These are phyloP conservation scores for Bombus soroeensis DNA, from an alignment of 1,140 invertebrate species.

Conservation along the genomic window DNA sequence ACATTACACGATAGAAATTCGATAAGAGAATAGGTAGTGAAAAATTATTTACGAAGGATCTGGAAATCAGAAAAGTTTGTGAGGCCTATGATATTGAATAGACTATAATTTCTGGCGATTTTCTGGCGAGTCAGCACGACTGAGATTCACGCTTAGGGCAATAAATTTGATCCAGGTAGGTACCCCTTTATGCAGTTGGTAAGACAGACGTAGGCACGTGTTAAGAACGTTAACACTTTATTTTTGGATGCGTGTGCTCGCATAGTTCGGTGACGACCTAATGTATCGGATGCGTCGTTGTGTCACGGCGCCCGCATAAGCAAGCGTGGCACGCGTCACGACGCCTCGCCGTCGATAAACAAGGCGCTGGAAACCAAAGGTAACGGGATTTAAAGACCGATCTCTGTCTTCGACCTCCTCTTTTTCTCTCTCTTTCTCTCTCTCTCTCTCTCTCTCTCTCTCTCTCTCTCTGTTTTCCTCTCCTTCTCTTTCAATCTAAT, in stretches of 20 bases:
- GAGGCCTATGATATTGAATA: no score
- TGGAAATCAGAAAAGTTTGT: no score
- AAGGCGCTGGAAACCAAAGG: conserved; percentile 69
- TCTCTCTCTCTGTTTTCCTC: background rate
- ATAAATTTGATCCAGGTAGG: conserved; percentile 18
- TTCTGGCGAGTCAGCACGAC: background rate
- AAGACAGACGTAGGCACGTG: conserved; percentile 32
- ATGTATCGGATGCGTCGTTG: conserved; percentile 47
- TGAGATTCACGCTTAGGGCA: background rate
- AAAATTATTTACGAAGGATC: no score
- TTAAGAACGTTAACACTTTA: conserved; percentile 39
- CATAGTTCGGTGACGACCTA: conserved; percentile 38
- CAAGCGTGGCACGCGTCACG: conserved; percentile 71
- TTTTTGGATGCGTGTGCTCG: conserved; percentile 23
- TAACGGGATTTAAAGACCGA: conserved; percentile 82
- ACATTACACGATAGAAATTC: no score
- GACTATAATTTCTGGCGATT: background rate
- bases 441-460: background rate
- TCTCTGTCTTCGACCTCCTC: conserved; percentile 64
- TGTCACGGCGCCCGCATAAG: conserved; percentile 71
- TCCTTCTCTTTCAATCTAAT: background rate
- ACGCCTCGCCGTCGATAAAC: conserved; percentile 65
- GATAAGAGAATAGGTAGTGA: no score
- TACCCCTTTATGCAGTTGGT: background rate
- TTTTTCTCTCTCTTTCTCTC: conserved; percentile 11